Percentiles rank a stretch among this genome's conserved stretches.
Evolutionary conservation across 2,113 vertebrate species (phyloP).

Genomic region (Lepus timidus): DNA sequence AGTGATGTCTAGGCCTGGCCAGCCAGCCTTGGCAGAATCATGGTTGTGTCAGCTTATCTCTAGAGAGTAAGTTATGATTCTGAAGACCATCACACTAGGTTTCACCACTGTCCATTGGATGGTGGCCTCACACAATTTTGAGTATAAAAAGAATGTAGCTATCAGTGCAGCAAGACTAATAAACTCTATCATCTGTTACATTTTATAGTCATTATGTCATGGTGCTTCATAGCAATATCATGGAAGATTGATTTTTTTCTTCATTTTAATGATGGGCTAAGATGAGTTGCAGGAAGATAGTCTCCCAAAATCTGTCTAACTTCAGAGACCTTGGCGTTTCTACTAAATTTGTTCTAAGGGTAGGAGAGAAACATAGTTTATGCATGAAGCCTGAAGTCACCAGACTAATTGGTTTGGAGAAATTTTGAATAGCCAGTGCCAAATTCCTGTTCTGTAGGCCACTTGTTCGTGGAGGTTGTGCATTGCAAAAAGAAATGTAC

Average conservation of each 20-base stretch:
- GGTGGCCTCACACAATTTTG: neutral
- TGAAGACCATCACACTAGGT: neutral
- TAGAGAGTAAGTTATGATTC: neutral
- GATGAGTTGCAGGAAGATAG: neutral
- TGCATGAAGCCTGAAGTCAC: neutral
- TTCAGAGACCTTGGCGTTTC: slow-evolving; percentile 18
- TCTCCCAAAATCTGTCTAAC: slow-evolving; percentile 36
- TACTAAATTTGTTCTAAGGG: neutral
- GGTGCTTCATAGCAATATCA: neutral
- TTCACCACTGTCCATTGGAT: neutral
- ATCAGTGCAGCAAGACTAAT: neutral
- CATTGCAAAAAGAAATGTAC: slow-evolving; percentile 49
- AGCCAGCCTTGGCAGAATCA: neutral
- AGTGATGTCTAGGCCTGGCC: neutral
- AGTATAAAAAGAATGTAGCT: neutral
- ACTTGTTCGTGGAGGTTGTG: slow-evolving; percentile 61
- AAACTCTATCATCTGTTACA: neutral
- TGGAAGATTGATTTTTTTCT: neutral
- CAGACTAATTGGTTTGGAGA: slow-evolving; percentile 28
- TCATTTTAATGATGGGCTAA: slow-evolving; percentile 56
- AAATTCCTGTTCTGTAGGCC: slow-evolving; percentile 36
- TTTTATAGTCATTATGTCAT: neutral
- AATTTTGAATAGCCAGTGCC: neutral
- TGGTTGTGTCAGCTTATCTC: neutral
- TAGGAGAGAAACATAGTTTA: slow-evolving; percentile 40